Conservation (phyloP, 2,888 invertebrate genomes). For the Dolichopus griseipennis region DNA sequence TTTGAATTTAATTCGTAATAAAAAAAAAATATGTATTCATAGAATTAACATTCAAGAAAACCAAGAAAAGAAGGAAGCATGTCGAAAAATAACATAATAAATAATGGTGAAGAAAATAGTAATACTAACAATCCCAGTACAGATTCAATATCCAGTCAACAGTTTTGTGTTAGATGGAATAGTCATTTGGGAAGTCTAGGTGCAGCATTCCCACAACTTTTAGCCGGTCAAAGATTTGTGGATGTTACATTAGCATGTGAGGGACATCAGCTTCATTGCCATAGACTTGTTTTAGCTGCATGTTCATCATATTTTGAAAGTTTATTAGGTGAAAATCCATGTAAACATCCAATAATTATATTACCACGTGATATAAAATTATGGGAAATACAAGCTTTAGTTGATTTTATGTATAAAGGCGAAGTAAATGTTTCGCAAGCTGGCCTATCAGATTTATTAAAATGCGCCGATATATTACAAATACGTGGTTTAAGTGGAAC, state of each 20-base stretch:
- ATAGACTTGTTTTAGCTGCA: conserved; percentile 76
- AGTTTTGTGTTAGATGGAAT: conserved; percentile 44
- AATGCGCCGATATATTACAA: conserved; percentile 74
- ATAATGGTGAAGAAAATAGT: too few species aligned
- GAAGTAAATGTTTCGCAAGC: conserved; percentile 82
- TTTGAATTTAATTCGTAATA: too few species aligned
- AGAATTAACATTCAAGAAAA: too few species aligned
- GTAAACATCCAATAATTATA: conserved; percentile 73
- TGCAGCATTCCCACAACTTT: conserved; percentile 40
- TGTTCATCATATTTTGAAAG: conserved; percentile 78
- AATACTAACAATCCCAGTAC: too few species aligned
- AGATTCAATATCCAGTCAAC: conserved; percentile 26
- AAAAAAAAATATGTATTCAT: too few species aligned
- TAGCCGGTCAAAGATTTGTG: conserved; percentile 53
- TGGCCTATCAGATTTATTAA: conserved; percentile 68
- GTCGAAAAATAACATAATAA: too few species aligned
- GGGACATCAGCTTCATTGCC: conserved; percentile 71
- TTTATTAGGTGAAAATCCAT: conserved; percentile 70
- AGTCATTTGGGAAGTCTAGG: conserved; percentile 43
- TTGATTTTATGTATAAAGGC: conserved; percentile 86
- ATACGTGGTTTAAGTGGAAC: conserved; percentile 56
- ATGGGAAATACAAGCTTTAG: conserved; percentile 76
- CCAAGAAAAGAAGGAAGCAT: too few species aligned
- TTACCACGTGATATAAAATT: conserved; percentile 76
- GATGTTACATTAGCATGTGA: conserved; percentile 85